Base-by-base conservation (phyloP, 2,888 invertebrate species). In the Rhimphoctona megacephalus region DNA sequence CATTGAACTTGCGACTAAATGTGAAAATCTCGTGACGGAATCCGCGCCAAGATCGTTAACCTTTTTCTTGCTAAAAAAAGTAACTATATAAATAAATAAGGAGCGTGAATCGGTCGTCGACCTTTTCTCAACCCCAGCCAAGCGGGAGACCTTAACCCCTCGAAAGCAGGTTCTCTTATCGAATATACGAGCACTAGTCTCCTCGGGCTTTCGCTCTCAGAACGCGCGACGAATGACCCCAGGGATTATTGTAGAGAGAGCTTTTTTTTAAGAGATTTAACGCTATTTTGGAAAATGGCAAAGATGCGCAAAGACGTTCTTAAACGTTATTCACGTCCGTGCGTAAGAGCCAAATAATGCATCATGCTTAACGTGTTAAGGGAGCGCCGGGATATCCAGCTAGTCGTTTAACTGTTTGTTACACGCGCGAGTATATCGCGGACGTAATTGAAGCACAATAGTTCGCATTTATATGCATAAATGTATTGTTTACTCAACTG, bases 401-500 rank as follows among this genome's bases (percentile, higher is more conserved):
- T 43, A 19, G 19, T 49, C n/a, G 8, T 19, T n/a, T 0, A 49
- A 6, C 19, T n/a, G 49, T 1, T n/a, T 19, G 19, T n/a, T n/a
- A 7, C 7, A 19, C 49, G 19, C 49, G 49, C 49, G 3, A 49
- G 49, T 19, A 5, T 17, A 49, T 17, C 17, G 49, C 19, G 19
- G 17, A n/a, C 19, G 49, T 0, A 19, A n/a, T 17, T 49, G 19
- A 49, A n/a, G 7, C 49, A 17, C 46, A 49, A 49, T 76, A 88
- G 79, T 76, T 83, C 30, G 83, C 85, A 84, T 88, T 82, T 3
- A 66, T 22, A 81, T 84, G 84, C 83, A 69, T 70, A 88, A 87
- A 87, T 83, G 72, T 70, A 78, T 69, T 78, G 87, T 87, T 88
- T 87, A 82, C 82, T 88, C 83, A 88, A 88, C 84, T 87, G 88